Base-by-base conservation (phyloP, 2,113 vertebrate genomes). In the Ellobius talpinus region DNA sequence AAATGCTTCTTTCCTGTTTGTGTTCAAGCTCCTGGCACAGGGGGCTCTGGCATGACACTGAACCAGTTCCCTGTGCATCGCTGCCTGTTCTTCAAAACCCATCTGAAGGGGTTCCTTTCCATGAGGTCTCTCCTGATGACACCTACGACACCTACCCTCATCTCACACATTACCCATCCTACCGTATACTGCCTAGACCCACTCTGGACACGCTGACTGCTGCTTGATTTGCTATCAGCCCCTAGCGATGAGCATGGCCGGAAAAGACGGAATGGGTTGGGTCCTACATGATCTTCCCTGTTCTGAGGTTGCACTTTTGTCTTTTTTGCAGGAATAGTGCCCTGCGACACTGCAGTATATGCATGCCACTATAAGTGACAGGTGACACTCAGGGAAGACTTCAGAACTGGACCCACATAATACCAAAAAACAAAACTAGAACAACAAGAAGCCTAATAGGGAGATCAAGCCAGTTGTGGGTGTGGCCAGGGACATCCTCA, bases 301-400 rank as follows among this genome's bases (percentile, higher is more conserved):
- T 12, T 21, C 45, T 3, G 1, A 13, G 90, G 19, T 11, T 87
- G 39, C 58, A 26, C 26, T 39, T 77, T 42, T 31, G 3, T 88
- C 50, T 68, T 23, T 66, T 73, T 61, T 0, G 0, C 16, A 17
- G 31, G 19, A 16, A 50, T 24, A 77, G n/a, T n/a, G 9, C 33
- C 2, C 0, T 11, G 4, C 19, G 14, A 45, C 76, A 52, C 68
- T 21, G 4, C 3, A 0, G 1, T 5, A 26, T 23, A 29, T 2
- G 42, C 47, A 33, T 39, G 4, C 24, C 65, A n/a, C 21, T 3
- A 1, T 39, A 36, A 50, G 55, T 1, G 7, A 52, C 63, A 1
- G 7, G 0, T 21, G 29, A 24, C n/a, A 19, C 36, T 78, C 36
- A 13, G 1, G 23, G 11, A 84, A 94, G 89, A 70, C 16, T 73